Conservation (phyloP, 2,797 vertebrate genomes). For the Urosaurus nigricauda region DNA sequence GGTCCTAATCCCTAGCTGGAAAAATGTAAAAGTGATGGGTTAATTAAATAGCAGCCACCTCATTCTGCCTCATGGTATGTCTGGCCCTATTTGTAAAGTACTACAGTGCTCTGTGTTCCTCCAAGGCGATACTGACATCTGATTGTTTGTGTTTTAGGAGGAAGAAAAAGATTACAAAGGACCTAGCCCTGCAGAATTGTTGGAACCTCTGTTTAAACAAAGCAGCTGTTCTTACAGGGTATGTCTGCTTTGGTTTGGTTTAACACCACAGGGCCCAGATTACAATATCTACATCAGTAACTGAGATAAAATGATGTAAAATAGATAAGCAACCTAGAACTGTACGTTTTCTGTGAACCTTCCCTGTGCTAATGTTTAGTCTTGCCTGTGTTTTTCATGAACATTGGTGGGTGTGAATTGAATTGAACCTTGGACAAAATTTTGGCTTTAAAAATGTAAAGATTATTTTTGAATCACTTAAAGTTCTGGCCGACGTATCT, state of each 20-base stretch:
- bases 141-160: constrained; percentile 80
- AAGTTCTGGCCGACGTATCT: background rate
- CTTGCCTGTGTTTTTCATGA: background rate
- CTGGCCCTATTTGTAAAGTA: background rate
- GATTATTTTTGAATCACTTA: background rate
- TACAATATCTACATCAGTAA: background rate
- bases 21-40: background rate
- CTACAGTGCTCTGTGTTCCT: background rate
- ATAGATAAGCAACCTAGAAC: constrained; percentile 8
- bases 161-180: constrained; percentile 90
- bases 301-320: background rate
- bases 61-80: background rate
- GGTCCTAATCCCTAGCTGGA: background rate
- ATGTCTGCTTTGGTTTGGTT: constrained; percentile 63
- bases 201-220: constrained; percentile 95
- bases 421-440: background rate
- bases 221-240: constrained; percentile 99
- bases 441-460: background rate
- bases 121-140: background rate
- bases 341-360: background rate
- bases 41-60: background rate
- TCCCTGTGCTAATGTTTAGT: background rate
- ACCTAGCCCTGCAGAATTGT: constrained; percentile 85
- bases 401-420: background rate
- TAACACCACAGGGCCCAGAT: constrained; percentile 28